phyloP scores from a whole-genome alignment of 1,140 invertebrate genomes.

The Calephelis nemesis region DNA sequence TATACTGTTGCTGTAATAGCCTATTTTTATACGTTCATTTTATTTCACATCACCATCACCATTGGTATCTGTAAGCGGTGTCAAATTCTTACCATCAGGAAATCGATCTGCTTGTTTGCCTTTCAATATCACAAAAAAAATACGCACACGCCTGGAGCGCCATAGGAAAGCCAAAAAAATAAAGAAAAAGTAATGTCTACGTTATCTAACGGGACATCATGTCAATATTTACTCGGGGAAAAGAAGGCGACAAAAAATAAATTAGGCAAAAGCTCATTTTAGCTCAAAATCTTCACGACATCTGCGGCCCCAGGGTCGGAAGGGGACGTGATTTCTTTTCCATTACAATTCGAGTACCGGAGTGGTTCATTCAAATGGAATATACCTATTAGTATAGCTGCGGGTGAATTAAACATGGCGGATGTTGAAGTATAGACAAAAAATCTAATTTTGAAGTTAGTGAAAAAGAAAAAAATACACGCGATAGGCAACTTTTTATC shows the following conservation, averaged over 20 bases:
- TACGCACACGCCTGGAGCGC: neutral
- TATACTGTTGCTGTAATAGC: no score
- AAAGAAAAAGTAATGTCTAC: slow-evolving; percentile 43
- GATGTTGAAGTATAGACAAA: neutral
- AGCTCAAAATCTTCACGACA: slow-evolving; percentile 68
- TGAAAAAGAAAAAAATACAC: no score
- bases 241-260: slow-evolving; percentile 78
- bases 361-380: slow-evolving; percentile 28
- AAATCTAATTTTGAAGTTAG: no score
- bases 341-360: slow-evolving; percentile 50
- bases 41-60: no score
- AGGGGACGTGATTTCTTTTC: slow-evolving; percentile 50
- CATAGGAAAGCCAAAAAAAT: neutral
- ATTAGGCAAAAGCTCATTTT: slow-evolving; percentile 77
- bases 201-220: slow-evolving; percentile 34
- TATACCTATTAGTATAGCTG: slow-evolving; percentile 5
- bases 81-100: no score
- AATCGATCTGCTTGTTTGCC: no score
- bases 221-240: slow-evolving; percentile 73
- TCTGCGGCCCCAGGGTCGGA: slow-evolving; percentile 57
- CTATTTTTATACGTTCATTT: no score
- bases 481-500: no score
- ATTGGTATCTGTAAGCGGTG: no score
- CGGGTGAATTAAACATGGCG: slow-evolving; percentile 14
- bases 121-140: no score